Evolutionary conservation across 2,888 invertebrate species (phyloP), one percentile per base, ranked within the genome.

Genomic region (Thalpophila matura): DNA sequence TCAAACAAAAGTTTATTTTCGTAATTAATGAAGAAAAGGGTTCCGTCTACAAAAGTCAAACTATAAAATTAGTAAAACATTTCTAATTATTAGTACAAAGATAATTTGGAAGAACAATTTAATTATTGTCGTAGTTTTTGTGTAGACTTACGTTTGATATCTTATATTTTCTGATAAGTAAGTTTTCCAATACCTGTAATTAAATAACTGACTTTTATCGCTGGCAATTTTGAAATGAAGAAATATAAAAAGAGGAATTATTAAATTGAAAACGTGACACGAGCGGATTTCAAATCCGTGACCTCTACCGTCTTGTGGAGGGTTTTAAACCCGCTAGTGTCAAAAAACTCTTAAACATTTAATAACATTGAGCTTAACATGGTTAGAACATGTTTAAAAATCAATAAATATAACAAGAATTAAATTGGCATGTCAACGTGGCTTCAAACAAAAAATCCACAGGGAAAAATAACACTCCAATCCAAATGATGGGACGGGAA

Each of bases 401-500:
- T n/a, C n/a, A n/a, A n/a, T n/a, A n/a, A n/a, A n/a, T n/a, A n/a
- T n/a, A n/a, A n/a, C n/a, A n/a, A n/a, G n/a, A n/a, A n/a, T n/a
- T n/a, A n/a, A n/a, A n/a, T n/a, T 10, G 3, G 9, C 5, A 14
- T 5, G 18, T 37, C 9, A 18, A 26, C 24, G 10, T 20, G 18
- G 9, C 12, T 37, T 35, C 29, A 26, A n/a, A 22, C 7, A 4
- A 22, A 27, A 16, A 18, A 38, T 27, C 37, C 16, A 12, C 40
- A 18, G 64, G 20, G 45, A 45, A 45, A 62, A 70, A 38, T 51
- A 50, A 27, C 45, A 33, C 16, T 51, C 14, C 33, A 29, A 71
- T 63, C 10, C 16, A 12, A 20, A 29, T 70, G 33, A 46, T 14
- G 5, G 18, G 33, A 26, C n/a, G 16, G 10, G 58, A 53, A 60